A percentile compares a stretch with the other conserved stretches of the same genome.
phyloP scores from a whole-genome alignment of 2,113 vertebrate genomes.

The Neogale vison region DNA sequence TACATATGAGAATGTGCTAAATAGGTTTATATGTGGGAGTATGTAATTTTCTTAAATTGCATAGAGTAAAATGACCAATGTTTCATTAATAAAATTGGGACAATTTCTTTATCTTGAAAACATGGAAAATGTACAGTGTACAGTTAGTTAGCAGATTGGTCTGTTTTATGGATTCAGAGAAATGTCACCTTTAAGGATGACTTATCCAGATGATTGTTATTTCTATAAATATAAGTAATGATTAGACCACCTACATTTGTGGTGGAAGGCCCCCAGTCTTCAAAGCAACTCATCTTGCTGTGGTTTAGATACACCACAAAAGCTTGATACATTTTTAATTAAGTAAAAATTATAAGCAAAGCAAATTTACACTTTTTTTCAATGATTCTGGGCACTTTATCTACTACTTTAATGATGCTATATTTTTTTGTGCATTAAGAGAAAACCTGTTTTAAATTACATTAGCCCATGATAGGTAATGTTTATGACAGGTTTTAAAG shows the following conservation, averaged over 20 bases:
- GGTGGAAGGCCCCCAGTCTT: neutral
- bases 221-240: neutral
- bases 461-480: neutral
- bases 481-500: constrained; percentile 37
- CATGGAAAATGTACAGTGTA: neutral
- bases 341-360: neutral
- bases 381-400: neutral
- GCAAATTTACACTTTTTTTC: neutral
- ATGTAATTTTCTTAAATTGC: neutral
- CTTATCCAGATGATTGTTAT: neutral
- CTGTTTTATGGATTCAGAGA: neutral
- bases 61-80: neutral
- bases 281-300: neutral
- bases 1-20: neutral
- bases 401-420: neutral
- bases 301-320: neutral
- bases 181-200: neutral
- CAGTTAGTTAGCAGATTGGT: neutral
- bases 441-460: constrained; percentile 17
- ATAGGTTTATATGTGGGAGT: neutral
- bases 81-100: neutral
- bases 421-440: neutral
- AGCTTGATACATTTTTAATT: neutral
- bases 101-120: neutral
- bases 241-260: neutral